Base-by-base conservation (phyloP, 2,888 invertebrate species). In the Dolichomitus sp. region DNA sequence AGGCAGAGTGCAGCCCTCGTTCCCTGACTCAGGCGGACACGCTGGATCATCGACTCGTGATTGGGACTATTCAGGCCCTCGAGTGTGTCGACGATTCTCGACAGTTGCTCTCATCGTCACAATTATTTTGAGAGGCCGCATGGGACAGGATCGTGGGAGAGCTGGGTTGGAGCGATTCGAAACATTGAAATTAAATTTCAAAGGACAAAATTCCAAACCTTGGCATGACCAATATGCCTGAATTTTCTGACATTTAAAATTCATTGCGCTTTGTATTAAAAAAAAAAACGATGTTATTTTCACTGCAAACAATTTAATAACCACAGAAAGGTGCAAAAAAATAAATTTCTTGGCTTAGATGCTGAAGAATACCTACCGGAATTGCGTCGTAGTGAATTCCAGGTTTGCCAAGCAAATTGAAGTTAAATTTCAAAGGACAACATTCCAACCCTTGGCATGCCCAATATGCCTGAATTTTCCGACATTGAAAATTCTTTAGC, bases 41-140 rank as follows among this genome's bases (percentile, higher is more conserved):
- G 85, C 87, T 78, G 87, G 88, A 87, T 88, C 88, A 88, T 88
- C 88, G 85, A 72, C 52, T 81, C 85, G 87, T 91, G 90, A 93
- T 93, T 92, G 92, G 90, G 89, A 88, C 90, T 87, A 91, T 92
- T 90, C 89, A 92, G 88, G 80, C 86, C 88, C 88, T 91, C 88
- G 85, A 91, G 89, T 86, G 86, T 84, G 84, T 75, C 79, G 80
- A 83, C 84, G 89, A 91, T 88, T 81, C 59, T 42, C 57, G 48
- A 66, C 59, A 61, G 68, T 84, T 86, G 83, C 77, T 83, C 83
- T 73, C 86, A 78, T 85, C 79, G 72, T 59, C 48, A 63, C 54
- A 14, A 77, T 68, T 27, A 11, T 52, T 75, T 66, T 63, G 54
- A 59, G 33, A 12, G 48, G 48, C 19, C 52, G 50, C 50, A 12